Base-by-base conservation (phyloP, 2,888 invertebrate genomes). In the Gasteruption jaculator region DNA sequence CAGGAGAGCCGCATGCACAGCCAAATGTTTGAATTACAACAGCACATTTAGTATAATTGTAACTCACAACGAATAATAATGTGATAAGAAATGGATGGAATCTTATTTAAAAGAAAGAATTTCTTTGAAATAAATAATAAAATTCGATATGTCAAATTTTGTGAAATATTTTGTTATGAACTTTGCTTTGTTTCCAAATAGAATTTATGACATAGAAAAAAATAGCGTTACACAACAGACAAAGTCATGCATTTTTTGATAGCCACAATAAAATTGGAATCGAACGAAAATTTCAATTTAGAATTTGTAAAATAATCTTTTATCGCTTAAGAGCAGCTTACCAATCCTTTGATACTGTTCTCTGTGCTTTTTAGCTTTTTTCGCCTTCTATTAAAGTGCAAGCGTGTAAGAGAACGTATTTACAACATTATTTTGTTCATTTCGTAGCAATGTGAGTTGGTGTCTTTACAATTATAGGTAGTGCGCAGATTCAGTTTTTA, bases 281-380 rank as follows among this genome's bases (percentile, higher is more conserved):
- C 16, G 15, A 32, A 25, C 8, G 18, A n/a, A 31, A 7, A 31
- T 16, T 16, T 31, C 14, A 8, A 31, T 15, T 14, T 31, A 15
- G 22, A 11, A 10, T n/a, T n/a, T n/a, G n/a, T 20, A 34, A 20
- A 20, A 10, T n/a, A 11, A n/a, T n/a, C 10, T 8, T n/a, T 30
- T 47, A 48, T 62, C 60, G 58, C 56, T 58, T 44, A 59, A 60
- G 62, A 66, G 67, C 66, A 71, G 78, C 83, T 83, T 83, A 84
- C 84, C 83, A 78, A 84, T 81, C 74, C 84, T 80, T 73, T 83
- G 83, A 77, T 84, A 83, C 68, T 82, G 77, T 73, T 81, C 82
- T 75, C 81, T 80, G 75, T 82, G 77, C 73, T 82, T 83, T 74
- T 81, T 74, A 81, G 82, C 78, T 78, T 82, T 77, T 79, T 79